Base-by-base conservation (phyloP, 2,797 vertebrate species). In the Phoeniculus purpureus region DNA sequence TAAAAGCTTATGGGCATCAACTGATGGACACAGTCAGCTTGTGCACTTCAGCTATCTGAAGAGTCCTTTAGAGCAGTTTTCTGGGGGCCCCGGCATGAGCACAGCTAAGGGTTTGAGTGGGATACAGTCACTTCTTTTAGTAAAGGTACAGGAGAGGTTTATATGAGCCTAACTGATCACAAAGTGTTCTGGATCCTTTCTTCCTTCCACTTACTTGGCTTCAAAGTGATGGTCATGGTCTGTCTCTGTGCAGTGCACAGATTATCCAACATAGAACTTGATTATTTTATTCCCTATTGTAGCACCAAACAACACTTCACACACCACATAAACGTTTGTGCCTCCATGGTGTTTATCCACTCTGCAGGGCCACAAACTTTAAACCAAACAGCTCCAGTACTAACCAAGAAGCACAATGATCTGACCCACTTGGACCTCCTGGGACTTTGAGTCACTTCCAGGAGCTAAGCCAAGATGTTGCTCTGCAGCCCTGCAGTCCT, bases 61-160 rank as follows among this genome's bases (percentile, higher is more conserved):
- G 76, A 34, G 20, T 51, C 22, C 40, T 75, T 31, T 34, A 59
- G 29, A 47, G 52, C 74, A 94, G 59, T 51, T 18, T 56, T 20
- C 10, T 20, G 3, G 22, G 20, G 18, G 31, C 14, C 81, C 70
- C 62, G 64, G 47, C 15, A 13, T 48, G 62, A 89, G 29, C 23
- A 32, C 32, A 83, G 37, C 79, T 71, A 80, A 74, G 12, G 3
- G 9, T 43, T 51, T 60, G 71, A 61, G 27, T 5, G 17, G 47
- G 50, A 60, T 76, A 20, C 11, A 10, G 34, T 22, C 34, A 43
- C 10, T 32, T 64, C 16, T 72, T 77, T 79, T 34, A 62, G 19
- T 47, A 37, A 64, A 81, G 31, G 6, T 21, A 6, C 56, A 82
- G 45, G 19, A 98, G 97, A 97, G 98, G 97, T 97, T 97, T 97